Conservation (phyloP, 2,113 vertebrate species). For the Phodopus roborovskii region DNA sequence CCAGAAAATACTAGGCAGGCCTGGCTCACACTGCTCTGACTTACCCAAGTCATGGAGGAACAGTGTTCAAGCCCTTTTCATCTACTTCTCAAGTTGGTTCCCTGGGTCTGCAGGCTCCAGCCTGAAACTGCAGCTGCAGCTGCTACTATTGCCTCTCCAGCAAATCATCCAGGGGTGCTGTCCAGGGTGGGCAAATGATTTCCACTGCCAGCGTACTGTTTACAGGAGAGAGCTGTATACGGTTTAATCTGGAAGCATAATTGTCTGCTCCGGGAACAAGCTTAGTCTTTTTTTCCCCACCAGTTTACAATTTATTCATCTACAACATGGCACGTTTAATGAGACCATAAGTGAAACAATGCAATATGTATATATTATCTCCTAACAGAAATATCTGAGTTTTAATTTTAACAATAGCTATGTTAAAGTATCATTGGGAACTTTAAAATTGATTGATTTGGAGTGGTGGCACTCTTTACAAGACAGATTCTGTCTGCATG, state of each 20-base stretch:
- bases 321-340: constrained; percentile 2
- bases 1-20: not conserved
- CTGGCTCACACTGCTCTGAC: not conserved
- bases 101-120: not conserved
- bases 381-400: not conserved
- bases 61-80: not conserved
- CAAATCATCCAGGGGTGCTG: not conserved
- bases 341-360: not conserved
- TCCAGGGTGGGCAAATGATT: not conserved
- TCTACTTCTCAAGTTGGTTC: not conserved
- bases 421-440: not conserved
- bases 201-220: not conserved
- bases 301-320: not conserved
- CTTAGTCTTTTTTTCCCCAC: not conserved
- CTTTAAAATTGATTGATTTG: not conserved
- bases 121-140: not conserved
- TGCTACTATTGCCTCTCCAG: not conserved
- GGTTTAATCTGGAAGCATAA: not conserved
- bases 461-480: not conserved
- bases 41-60: not conserved
- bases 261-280: not conserved
- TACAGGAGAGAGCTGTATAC: not conserved
- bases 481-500: not conserved
- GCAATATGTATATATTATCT: constrained; percentile 5
- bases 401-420: constrained; percentile 19